Evolutionary conservation across 2,888 invertebrate species (phyloP), one percentile per base, ranked within the genome.

Genomic region (Selenia dentaria): DNA sequence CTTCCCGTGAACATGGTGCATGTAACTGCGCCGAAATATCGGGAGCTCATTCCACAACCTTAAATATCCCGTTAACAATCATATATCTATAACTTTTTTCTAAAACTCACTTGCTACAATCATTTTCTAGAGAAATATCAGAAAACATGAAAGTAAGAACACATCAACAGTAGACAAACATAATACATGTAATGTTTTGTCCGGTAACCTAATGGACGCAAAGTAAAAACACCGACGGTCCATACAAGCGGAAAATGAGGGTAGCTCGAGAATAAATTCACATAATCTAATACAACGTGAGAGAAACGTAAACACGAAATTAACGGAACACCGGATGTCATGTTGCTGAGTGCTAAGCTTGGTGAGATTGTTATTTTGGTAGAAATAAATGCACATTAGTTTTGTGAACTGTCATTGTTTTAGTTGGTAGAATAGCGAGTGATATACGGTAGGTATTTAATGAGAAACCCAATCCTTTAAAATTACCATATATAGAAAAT

Each of bases 261-360:
- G 59, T 61, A 57, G 65, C 62, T 60, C 61, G 70, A 62, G 67
- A 71, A 79, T 75, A 79, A 82, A 82, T 78, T 75, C 74, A 63
- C 72, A 71, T 76, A 81, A 83, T 82, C 76, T 79, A 81, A 81
- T 79, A 79, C 63, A 64, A 61, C 46, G 51, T 48, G 71, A 73
- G 78, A 70, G 73, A 70, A 71, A 64, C 60, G 77, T 67, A 79
- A 80, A 83, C 74, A 80, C 61, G 67, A 74, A 81, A 85, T 84
- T 84, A 85, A 82, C 76, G 71, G 8, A 79, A 79, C 46, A 42
- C 47, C 49, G 36, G 47, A 25, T 36, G 52, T 57, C 47, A 27
- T 36, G n/a, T 28, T 16, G 32, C 12, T 22, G 11, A 25, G 18
- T 8, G 22, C 22, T 22, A 8, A 22, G 22, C 22, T 6, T 6